Evolutionary conservation across 1,140 invertebrate species (phyloP).

Genomic region (Plutomurus gul): DNA sequence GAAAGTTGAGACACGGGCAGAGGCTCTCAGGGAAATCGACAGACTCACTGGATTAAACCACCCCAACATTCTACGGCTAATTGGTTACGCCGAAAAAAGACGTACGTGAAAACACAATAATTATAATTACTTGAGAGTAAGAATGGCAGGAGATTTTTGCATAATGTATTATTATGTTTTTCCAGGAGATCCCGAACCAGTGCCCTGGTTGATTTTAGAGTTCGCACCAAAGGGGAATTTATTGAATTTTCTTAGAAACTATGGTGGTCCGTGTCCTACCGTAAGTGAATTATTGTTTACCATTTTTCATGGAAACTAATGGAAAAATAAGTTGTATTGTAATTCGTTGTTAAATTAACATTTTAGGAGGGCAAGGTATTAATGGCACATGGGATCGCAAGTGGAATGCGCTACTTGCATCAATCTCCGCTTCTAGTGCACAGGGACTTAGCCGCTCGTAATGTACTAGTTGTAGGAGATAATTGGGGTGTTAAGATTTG

Average conservation of each 20-base stretch:
- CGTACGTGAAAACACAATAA: background rate
- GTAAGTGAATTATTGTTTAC: background rate
- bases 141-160: background rate
- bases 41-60: background rate
- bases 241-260: background rate
- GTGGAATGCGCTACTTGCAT: constrained; percentile 36
- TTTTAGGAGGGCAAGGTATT: background rate
- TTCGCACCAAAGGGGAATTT: background rate
- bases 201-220: background rate
- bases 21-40: background rate
- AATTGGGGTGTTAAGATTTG: constrained; percentile 1
- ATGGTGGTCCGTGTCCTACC: background rate
- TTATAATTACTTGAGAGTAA: background rate
- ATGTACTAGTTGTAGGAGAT: background rate
- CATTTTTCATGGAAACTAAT: background rate
- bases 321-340: background rate
- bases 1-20: background rate
- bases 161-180: background rate
- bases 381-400: constrained; percentile 10
- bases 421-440: background rate
- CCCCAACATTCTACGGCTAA: background rate
- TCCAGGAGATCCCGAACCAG: background rate
- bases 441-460: constrained; percentile 33
- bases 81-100: background rate
- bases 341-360: background rate